Evolutionary conservation across 1,140 invertebrate species (phyloP).

Genomic region (Lamellibrachia luymesi): DNA sequence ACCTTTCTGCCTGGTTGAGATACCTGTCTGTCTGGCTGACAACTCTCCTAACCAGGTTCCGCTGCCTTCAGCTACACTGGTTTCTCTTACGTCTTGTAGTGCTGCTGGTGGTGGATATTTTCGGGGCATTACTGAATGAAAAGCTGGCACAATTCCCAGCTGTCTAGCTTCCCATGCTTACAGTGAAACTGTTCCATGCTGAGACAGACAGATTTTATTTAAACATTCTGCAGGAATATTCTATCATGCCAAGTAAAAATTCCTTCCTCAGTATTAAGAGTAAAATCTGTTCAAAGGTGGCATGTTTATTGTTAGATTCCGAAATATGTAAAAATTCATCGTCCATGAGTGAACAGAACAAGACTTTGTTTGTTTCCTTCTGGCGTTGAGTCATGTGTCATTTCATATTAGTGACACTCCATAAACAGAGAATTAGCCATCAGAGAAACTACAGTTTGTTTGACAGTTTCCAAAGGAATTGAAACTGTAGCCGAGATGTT

Average conservation of each 20-base stretch:
- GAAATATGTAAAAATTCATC: not conserved
- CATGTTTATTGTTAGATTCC: not conserved
- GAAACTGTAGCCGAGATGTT: not conserved
- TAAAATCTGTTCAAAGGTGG: not conserved
- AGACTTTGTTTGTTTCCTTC: not conserved
- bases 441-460: not conserved
- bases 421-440: not conserved
- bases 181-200: not conserved
- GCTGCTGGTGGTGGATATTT: not conserved
- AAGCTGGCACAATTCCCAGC: not conserved
- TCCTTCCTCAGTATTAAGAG: not conserved
- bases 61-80: not conserved
- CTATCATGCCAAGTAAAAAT: not conserved
- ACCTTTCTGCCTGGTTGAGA: not conserved
- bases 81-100: not conserved
- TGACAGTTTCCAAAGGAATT: not conserved
- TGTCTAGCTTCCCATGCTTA: not conserved
- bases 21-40: not conserved
- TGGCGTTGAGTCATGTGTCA: not conserved
- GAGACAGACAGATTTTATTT: not conserved
- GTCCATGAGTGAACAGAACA: not conserved
- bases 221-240: not conserved
- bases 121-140: not conserved
- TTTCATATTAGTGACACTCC: not conserved
- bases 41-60: not conserved